A percentile compares a stretch with the other conserved stretches of the same genome.
Conservation (phyloP, 2,888 invertebrate species). For the Cinara cedri region DNA sequence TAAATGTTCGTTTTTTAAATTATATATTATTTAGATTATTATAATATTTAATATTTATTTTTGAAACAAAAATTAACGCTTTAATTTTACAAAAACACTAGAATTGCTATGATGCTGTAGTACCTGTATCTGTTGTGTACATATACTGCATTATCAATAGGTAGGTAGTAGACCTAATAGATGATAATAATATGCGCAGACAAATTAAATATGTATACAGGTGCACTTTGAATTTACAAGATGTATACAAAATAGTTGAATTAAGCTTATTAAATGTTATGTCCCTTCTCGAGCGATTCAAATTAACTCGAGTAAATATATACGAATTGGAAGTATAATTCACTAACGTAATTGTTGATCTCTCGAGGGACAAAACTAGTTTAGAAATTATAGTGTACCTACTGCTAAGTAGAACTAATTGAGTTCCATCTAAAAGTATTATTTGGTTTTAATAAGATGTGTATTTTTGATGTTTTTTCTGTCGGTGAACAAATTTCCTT, state of each 20-base stretch:
- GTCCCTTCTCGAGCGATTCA: background rate
- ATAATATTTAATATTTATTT: no score
- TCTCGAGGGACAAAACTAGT: slow-evolving; percentile 5
- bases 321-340: slow-evolving; percentile 17
- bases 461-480: no score
- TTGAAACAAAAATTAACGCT: no score
- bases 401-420: background rate
- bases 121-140: no score
- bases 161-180: background rate
- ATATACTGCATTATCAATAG: no score
- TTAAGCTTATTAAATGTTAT: slow-evolving; percentile 20
- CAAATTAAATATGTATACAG: background rate
- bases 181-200: no score
- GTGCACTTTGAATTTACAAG: background rate
- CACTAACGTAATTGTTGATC: slow-evolving; percentile 25
- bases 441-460: no score
- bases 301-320: slow-evolving; percentile 34
- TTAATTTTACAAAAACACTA: no score
- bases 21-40: no score
- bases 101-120: no score
- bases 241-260: slow-evolving; percentile 13
- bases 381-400: background rate
- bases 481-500: no score
- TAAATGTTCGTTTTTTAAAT: no score
- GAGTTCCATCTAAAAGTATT: background rate